A percentile compares a stretch with the other conserved stretches of the same genome.
Conservation (phyloP, 2,113 vertebrate species). For the Caretta caretta region DNA sequence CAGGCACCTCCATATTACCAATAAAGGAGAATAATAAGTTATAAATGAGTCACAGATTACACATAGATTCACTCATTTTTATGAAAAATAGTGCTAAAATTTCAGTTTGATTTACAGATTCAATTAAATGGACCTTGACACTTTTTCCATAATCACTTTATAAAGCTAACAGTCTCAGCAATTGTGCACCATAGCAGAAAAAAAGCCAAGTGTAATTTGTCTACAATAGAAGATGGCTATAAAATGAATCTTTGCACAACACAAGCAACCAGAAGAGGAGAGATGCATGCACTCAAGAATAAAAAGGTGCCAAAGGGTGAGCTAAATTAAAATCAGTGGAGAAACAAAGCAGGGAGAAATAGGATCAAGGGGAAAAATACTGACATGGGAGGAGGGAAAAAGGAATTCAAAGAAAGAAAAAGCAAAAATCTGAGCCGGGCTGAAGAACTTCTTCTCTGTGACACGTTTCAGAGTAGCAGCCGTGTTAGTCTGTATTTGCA, state of each 20-base stretch:
- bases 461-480: too few species aligned
- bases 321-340: not conserved
- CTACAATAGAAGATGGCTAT: not conserved
- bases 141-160: not conserved
- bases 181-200: fast-evolving
- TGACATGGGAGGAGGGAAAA: not conserved
- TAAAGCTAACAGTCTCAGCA: not conserved
- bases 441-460: not conserved
- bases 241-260: not conserved
- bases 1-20: not conserved
- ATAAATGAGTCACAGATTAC: conserved; percentile 29
- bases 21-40: not conserved
- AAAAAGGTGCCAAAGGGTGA: not conserved
- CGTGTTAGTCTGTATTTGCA: too few species aligned
- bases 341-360: not conserved
- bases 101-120: conserved; percentile 21
- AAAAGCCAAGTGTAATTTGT: not conserved
- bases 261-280: not conserved
- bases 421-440: not conserved
- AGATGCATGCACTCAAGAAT: not conserved
- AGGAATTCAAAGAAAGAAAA: not conserved
- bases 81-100: conserved; percentile 15
- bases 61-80: conserved; percentile 6
- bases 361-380: not conserved
- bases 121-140: not conserved